These are phyloP conservation scores for Beris morrisii DNA, from an alignment of 2,888 invertebrate species.

Conservation along the genomic window DNA sequence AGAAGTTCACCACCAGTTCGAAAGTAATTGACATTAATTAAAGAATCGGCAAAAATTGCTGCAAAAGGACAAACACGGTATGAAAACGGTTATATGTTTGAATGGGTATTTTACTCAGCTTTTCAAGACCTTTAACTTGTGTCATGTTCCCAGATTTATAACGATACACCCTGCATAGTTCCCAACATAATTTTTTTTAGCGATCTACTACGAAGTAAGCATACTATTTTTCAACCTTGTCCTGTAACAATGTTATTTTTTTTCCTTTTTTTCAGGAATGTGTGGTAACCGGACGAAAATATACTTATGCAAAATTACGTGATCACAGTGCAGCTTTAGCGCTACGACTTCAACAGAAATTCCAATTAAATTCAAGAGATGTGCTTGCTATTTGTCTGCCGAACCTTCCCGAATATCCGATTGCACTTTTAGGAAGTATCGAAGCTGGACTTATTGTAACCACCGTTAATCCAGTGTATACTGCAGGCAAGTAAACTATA, in stretches of 20 bases:
- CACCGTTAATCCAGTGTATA: conserved; percentile 75
- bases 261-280: conserved; percentile 69
- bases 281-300: conserved; percentile 69
- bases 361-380: conserved; percentile 68
- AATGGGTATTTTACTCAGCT: too few species aligned
- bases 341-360: conserved; percentile 65
- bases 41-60: too few species aligned
- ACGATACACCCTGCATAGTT: too few species aligned
- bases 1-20: too few species aligned
- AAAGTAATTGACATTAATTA: too few species aligned
- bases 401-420: conserved; percentile 74
- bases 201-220: too few species aligned
- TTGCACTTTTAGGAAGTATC: conserved; percentile 66
- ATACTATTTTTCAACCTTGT: too few species aligned
- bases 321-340: conserved; percentile 67
- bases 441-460: conserved; percentile 72
- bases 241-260: background rate
- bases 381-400: conserved; percentile 71
- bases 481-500: conserved; percentile 57
- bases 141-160: too few species aligned
- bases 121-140: too few species aligned
- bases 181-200: too few species aligned
- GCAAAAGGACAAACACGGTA: too few species aligned
- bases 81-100: too few species aligned
- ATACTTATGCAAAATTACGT: conserved; percentile 69